Conservation (phyloP, 2,797 vertebrate genomes). For the Trachurus trachurus region DNA sequence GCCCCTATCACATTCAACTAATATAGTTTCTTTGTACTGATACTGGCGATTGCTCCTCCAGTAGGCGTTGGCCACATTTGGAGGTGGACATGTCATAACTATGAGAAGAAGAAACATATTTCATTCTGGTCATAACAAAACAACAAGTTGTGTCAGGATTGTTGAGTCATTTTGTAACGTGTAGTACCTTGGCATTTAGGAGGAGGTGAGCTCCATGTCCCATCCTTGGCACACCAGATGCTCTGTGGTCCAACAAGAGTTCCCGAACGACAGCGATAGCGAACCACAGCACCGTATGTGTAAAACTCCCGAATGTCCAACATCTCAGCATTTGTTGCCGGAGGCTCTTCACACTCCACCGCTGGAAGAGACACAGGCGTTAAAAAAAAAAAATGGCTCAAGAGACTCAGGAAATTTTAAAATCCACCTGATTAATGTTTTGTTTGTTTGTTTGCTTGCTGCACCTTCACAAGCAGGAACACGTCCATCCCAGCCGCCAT, state of each 20-base stretch:
- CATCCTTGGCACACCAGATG: slow-evolving; percentile 77
- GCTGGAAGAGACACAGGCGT: slow-evolving; percentile 43
- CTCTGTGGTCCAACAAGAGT: slow-evolving; percentile 62
- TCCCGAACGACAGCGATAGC: slow-evolving; percentile 70
- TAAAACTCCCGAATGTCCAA: slow-evolving; percentile 1
- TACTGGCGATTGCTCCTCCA: slow-evolving; percentile 22
- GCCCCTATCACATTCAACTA: slow-evolving; percentile 46
- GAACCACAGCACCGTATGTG: slow-evolving; percentile 54
- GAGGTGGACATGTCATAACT: slow-evolving; percentile 71
- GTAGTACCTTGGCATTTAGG: slow-evolving; percentile 78
- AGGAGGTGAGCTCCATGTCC: slow-evolving; percentile 77
- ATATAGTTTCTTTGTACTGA: slow-evolving; percentile 29
- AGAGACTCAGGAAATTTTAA: neutral
- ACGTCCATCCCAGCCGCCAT: slow-evolving; percentile 80
- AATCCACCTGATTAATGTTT: neutral
- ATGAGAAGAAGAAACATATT: slow-evolving; percentile 20
- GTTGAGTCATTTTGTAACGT: neutral
- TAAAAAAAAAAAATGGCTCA: neutral
- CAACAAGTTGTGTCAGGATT: neutral
- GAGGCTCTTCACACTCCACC: slow-evolving; percentile 49
- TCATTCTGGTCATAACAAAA: slow-evolving; percentile 2
- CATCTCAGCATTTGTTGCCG: slow-evolving; percentile 33
- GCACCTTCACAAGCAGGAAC: slow-evolving; percentile 80
- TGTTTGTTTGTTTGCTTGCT: neutral
- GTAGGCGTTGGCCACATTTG: slow-evolving; percentile 44